phyloP scores from a whole-genome alignment of 2,113 vertebrate genomes.

The Prolemur simus region DNA sequence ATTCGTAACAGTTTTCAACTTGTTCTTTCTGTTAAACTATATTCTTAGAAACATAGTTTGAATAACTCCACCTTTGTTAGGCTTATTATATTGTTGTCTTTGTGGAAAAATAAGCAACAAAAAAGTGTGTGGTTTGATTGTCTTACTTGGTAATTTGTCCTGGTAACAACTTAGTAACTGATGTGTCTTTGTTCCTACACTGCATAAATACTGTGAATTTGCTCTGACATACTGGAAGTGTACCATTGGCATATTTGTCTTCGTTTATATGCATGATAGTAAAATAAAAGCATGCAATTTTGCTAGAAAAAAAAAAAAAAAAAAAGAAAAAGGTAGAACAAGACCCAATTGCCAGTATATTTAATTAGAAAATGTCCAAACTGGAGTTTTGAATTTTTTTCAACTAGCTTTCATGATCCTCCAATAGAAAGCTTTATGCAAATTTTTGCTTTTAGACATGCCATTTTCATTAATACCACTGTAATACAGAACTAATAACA shows the following conservation, averaged over 20 bases:
- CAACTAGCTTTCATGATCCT: not conserved
- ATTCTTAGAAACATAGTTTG: slow-evolving; percentile 43
- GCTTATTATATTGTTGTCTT: slow-evolving; percentile 44
- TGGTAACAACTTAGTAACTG: slow-evolving; percentile 36
- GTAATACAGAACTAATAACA: not conserved
- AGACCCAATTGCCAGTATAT: not conserved
- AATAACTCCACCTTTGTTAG: slow-evolving; percentile 39
- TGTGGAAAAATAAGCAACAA: slow-evolving; percentile 29
- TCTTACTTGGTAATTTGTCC: not conserved
- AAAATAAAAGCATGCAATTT: slow-evolving; percentile 66
- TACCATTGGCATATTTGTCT: not conserved
- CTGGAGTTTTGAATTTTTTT: slow-evolving; percentile 1
- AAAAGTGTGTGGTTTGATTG: slow-evolving; percentile 7
- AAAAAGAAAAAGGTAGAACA: not conserved
- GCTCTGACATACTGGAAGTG: slow-evolving; percentile 23
- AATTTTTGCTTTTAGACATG: not conserved
- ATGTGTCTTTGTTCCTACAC: slow-evolving; percentile 43
- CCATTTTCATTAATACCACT: slow-evolving; percentile 21
- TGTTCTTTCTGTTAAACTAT: slow-evolving; percentile 37
- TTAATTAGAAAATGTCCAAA: slow-evolving; percentile 27
- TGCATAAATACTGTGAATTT: slow-evolving; percentile 6
- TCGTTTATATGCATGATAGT: slow-evolving; percentile 18
- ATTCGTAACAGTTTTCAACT: slow-evolving; percentile 21
- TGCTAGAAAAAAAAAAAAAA: no score
- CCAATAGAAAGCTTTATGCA: not conserved